A percentile compares a stretch with the other conserved stretches of the same genome.
Evolutionary conservation across 2,797 vertebrate species (phyloP).

Genomic region (Eupleurogrammus muticus): DNA sequence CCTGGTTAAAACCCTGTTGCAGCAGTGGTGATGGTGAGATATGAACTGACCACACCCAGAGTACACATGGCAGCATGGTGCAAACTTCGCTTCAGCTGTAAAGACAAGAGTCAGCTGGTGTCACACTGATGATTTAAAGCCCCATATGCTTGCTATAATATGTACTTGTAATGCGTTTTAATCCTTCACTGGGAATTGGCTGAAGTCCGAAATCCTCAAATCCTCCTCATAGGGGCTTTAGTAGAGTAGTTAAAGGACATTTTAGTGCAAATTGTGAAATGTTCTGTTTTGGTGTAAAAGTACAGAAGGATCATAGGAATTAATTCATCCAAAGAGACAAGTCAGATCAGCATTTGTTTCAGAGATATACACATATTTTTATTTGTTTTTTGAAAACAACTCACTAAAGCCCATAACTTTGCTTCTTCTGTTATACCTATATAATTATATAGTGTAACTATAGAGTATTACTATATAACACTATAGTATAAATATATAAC

Average conservation of each 20-base stretch:
- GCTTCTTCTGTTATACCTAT: no score
- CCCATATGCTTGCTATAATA: neutral
- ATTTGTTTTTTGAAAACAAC: no score
- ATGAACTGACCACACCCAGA: neutral
- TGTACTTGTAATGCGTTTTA: neutral
- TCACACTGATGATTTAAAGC: neutral
- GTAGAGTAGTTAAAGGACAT: neutral
- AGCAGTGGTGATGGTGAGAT: neutral
- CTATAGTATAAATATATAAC: no score
- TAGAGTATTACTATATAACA: no score
- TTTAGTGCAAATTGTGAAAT: no score
- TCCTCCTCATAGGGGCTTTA: neutral
- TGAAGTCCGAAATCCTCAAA: neutral
- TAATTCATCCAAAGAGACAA: no score
- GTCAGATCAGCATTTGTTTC: no score
- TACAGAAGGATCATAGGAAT: no score
- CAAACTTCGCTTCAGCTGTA: neutral
- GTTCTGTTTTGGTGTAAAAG: no score
- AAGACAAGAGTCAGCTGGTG: neutral
- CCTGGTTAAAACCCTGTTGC: neutral
- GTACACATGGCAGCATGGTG: neutral
- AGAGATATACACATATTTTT: no score
- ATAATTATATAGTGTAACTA: no score
- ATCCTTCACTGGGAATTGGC: neutral
- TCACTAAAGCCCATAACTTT: no score